phyloP scores from a whole-genome alignment of 2,888 invertebrate species.

The Phengaris alcon region DNA sequence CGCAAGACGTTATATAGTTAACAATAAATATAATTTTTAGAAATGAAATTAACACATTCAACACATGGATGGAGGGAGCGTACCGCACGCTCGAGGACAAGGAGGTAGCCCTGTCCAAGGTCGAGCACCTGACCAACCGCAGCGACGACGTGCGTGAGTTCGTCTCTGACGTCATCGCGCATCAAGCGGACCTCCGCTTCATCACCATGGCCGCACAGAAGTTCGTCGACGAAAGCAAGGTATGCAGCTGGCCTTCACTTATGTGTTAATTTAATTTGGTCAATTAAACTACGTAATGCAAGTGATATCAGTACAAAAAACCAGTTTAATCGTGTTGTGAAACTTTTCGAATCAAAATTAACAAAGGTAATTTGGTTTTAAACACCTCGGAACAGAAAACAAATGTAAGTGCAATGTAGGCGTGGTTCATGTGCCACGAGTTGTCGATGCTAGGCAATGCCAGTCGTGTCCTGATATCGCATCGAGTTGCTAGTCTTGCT shows the following conservation, averaged over 20 bases:
- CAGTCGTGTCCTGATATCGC: too few relatives aligned
- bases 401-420: too few relatives aligned
- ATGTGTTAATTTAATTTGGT: too few relatives aligned
- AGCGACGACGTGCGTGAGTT: conserved; percentile 92
- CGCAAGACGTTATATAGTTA: not conserved
- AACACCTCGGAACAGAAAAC: too few relatives aligned
- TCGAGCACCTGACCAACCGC: conserved; percentile 84
- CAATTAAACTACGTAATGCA: too few relatives aligned
- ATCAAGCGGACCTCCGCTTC: conserved; percentile 96
- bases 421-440: too few relatives aligned
- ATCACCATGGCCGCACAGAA: conserved; percentile 98
- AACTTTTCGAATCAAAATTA: too few relatives aligned
- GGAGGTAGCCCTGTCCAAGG: conserved; percentile 88
- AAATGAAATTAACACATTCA: conserved; percentile 89
- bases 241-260: conserved; percentile 44
- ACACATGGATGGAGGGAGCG: conserved; percentile 90
- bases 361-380: too few relatives aligned
- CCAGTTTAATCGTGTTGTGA: too few relatives aligned
- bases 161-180: conserved; percentile 95
- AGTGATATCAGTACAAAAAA: too few relatives aligned
- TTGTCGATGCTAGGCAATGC: too few relatives aligned
- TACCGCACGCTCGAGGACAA: conserved; percentile 90
- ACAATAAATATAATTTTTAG: conserved; percentile 53
- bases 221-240: conserved; percentile 96
- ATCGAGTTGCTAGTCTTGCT: too few relatives aligned